Percentiles rank a stretch among this genome's conserved stretches.
phyloP scores from a whole-genome alignment of 2,797 vertebrate species.

The Leptodactylus fallax region DNA sequence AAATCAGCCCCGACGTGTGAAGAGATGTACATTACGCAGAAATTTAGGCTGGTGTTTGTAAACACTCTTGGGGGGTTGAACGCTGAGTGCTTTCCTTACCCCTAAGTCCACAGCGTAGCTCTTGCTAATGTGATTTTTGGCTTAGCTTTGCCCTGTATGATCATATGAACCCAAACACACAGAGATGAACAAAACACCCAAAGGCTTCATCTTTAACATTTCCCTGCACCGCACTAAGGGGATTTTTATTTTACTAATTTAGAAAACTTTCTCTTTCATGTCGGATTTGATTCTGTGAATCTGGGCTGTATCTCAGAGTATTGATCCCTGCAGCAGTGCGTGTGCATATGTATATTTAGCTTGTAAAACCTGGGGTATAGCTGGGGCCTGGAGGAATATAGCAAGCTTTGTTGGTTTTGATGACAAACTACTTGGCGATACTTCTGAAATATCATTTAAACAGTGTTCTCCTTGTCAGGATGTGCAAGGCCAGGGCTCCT shows the following conservation, averaged over 20 bases:
- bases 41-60: not conserved
- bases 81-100: not conserved
- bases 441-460: conserved; percentile 45
- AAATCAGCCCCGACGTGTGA: not conserved
- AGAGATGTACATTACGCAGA: not conserved
- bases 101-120: not conserved
- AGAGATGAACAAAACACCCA: conserved; percentile 66
- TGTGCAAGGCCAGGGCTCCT: conserved; percentile 24
- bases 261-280: conserved; percentile 80
- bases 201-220: conserved; percentile 84
- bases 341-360: conserved; percentile 75
- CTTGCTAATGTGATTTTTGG: conserved; percentile 20
- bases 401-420: conserved; percentile 55
- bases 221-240: conserved; percentile 73
- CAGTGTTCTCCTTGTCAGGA: conserved; percentile 30
- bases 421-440: conserved; percentile 31
- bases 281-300: conserved; percentile 80
- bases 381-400: conserved; percentile 69
- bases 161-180: conserved; percentile 28
- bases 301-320: conserved; percentile 85
- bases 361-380: conserved; percentile 82
- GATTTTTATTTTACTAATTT: conserved; percentile 89
- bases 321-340: conserved; percentile 89
- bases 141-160: conserved; percentile 28
- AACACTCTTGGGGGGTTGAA: not conserved